A percentile compares a stretch with the other conserved stretches of the same genome.
These are phyloP conservation scores for Lasioglossum pauxillum DNA, from an alignment of 2,888 invertebrate genomes.

Conservation along the genomic window DNA sequence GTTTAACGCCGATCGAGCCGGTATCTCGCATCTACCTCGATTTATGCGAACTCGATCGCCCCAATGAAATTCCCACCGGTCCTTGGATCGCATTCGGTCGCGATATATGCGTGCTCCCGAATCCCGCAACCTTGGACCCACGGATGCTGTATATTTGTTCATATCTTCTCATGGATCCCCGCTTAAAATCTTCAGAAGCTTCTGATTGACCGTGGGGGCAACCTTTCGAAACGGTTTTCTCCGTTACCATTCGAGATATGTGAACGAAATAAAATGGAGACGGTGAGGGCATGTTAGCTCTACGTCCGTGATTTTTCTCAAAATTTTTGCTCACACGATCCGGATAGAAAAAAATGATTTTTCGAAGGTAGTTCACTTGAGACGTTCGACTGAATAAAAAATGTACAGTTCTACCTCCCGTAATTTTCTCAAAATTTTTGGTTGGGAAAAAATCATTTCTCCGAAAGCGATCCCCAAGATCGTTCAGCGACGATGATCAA, in stretches of 20 bases:
- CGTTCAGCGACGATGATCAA: not conserved
- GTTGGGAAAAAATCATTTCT: too few species aligned
- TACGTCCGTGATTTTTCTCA: not conserved
- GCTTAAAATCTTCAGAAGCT: not conserved
- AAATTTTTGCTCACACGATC: not conserved
- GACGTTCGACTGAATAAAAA: too few species aligned
- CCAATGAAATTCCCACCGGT: not conserved
- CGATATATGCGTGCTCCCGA: not conserved
- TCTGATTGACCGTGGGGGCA: not conserved
- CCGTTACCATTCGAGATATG: not conserved
- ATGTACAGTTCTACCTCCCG: too few species aligned
- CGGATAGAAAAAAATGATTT: too few species aligned
- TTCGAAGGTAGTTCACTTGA: too few species aligned
- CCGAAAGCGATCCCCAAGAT: too few species aligned
- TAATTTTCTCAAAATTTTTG: too few species aligned
- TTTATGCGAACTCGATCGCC: not conserved
- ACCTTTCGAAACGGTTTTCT: not conserved
- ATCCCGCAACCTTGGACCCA: not conserved
- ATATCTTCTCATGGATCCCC: not conserved
- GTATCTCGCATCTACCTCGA: not conserved
- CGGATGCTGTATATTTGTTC: not conserved
- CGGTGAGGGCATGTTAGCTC: too few species aligned
- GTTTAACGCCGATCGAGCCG: conserved; percentile 18
- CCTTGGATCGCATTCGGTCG: not conserved
- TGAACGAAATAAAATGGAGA: not conserved